Conservation (phyloP, 2,888 invertebrate genomes). For the Himalopsyche tibetana region DNA sequence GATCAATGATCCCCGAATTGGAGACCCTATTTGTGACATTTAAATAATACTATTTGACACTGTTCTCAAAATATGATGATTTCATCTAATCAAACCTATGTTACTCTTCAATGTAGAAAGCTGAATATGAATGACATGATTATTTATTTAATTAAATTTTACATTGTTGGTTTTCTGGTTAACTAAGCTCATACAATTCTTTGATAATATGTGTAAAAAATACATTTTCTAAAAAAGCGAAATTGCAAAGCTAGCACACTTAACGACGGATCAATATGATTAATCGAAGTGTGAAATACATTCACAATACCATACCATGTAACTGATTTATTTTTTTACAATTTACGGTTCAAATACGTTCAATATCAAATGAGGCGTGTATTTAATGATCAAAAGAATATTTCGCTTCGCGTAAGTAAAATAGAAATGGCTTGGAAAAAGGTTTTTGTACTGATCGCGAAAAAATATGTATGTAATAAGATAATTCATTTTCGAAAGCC, state of each 20-base stretch:
- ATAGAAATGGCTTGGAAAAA: conserved; percentile 23
- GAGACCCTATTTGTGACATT: too few species aligned
- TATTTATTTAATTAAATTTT: not conserved
- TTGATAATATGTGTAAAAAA: too few species aligned
- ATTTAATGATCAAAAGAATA: conserved; percentile 32
- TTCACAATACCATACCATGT: not conserved
- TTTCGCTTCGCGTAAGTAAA: conserved; percentile 1
- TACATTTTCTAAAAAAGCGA: too few species aligned
- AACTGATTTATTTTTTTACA: conserved; percentile 26
- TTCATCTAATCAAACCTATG: too few species aligned
- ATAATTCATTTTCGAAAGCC: too few species aligned
- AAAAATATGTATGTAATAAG: too few species aligned
- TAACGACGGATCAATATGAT: not conserved
- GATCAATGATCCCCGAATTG: too few species aligned
- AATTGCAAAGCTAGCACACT: not conserved
- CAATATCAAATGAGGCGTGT: conserved; percentile 11
- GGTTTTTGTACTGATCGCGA: not conserved
- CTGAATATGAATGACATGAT: not conserved
- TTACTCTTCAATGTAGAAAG: too few species aligned
- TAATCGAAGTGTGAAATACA: conserved; percentile 15
- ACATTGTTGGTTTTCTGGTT: too few species aligned
- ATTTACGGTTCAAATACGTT: conserved; percentile 10
- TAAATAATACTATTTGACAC: too few species aligned
- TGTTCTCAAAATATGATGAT: too few species aligned
- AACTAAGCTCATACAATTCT: too few species aligned